Percentiles rank a stretch among this genome's conserved stretches.
These are phyloP conservation scores for Novumbra hubbsi DNA, from an alignment of 2,797 vertebrate species.

Conservation along the genomic window DNA sequence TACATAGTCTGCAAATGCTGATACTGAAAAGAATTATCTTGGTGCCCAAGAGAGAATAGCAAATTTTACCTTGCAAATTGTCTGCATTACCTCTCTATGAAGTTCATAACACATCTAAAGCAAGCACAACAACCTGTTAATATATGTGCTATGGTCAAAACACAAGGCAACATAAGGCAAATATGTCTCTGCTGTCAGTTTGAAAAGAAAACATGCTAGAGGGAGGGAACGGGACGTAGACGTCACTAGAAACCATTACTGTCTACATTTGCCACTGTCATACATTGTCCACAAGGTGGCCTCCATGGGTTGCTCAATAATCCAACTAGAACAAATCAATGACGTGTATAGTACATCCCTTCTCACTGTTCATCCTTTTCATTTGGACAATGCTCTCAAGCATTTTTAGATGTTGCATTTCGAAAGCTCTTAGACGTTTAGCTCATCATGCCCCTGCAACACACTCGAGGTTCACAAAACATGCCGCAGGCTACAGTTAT, in stretches of 20 bases:
- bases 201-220: neutral
- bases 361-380: neutral
- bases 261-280: slow-evolving; percentile 6
- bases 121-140: neutral
- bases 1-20: neutral
- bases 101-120: neutral
- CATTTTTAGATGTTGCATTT: neutral
- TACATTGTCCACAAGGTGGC: slow-evolving; percentile 53
- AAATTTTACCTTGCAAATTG: neutral
- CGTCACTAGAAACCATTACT: neutral
- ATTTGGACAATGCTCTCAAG: neutral
- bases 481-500: neutral
- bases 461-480: neutral
- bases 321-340: neutral
- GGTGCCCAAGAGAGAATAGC: neutral
- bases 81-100: too few relatives aligned
- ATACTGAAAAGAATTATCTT: neutral
- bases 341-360: neutral
- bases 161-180: neutral
- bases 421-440: neutral
- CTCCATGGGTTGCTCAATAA: slow-evolving; percentile 22
- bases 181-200: neutral
- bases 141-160: neutral
- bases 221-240: neutral
- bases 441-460: neutral